phyloP scores from a whole-genome alignment of 1,140 invertebrate species.

The Pseudoatta argentina region DNA sequence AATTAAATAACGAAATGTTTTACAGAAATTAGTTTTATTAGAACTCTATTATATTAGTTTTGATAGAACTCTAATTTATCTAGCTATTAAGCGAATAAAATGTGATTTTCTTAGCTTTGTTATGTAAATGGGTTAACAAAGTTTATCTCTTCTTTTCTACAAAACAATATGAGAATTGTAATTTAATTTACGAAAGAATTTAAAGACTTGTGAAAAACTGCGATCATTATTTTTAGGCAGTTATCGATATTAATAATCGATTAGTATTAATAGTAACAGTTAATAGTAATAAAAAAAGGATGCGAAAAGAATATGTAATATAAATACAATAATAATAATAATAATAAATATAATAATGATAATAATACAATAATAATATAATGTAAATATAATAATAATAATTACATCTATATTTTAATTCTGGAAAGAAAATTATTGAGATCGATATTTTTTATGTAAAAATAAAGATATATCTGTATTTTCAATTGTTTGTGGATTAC shows the following conservation, averaged over 20 bases:
- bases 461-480: background rate
- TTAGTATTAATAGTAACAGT: background rate
- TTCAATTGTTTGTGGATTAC: background rate
- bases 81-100: constrained; percentile 8
- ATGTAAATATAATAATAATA: constrained; percentile 1
- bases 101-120: constrained; percentile 16
- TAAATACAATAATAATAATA: background rate
- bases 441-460: background rate
- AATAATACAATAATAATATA: background rate
- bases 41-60: background rate
- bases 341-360: constrained; percentile 4
- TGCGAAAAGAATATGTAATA: background rate
- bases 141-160: constrained; percentile 20
- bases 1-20: background rate
- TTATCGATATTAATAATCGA: background rate
- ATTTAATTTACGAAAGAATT: constrained; percentile 25
- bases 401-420: background rate
- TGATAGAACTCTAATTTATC: constrained; percentile 5
- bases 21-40: constrained; percentile 19
- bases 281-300: too few relatives aligned
- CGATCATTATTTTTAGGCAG: background rate
- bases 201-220: background rate
- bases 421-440: background rate
- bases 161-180: background rate
- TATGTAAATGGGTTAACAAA: constrained; percentile 34